Evolutionary conservation across 92 coral and sea anemone genomes (phyloP).

Genomic region (Anthopleura xanthogrammica): DNA sequence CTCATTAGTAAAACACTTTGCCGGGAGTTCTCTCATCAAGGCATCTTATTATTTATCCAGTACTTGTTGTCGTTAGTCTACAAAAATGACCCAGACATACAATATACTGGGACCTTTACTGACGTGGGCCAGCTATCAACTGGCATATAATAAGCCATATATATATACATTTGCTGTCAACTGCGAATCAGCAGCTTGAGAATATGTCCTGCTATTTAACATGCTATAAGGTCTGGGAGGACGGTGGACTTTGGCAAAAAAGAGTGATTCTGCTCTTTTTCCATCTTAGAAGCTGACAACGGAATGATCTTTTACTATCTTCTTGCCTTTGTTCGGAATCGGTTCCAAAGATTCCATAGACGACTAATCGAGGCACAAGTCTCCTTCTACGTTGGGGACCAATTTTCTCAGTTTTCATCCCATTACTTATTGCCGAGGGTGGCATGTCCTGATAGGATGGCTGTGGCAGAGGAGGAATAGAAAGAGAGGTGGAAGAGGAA

Average conservation of each 20-base stretch:
- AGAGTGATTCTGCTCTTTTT: too few relatives aligned
- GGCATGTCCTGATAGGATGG: neutral
- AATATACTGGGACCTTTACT: neutral
- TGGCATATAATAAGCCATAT: neutral
- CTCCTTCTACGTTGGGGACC: neutral
- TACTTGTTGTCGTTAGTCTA: neutral
- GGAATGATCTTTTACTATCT: too few relatives aligned
- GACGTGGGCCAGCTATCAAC: neutral
- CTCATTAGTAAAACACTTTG: neutral
- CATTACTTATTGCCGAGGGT: neutral
- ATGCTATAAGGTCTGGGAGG: too few relatives aligned
- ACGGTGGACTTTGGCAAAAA: too few relatives aligned
- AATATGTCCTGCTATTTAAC: too few relatives aligned
- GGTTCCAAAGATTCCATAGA: too few relatives aligned
- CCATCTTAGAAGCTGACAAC: too few relatives aligned
- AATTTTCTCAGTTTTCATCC: neutral
- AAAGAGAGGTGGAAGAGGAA: neutral
- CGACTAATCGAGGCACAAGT: neutral
- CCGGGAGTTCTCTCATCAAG: neutral
- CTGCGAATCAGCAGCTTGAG: too few relatives aligned
- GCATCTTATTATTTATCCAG: neutral
- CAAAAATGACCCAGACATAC: neutral
- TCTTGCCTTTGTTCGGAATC: too few relatives aligned
- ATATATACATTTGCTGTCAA: too few relatives aligned
- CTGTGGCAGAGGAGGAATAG: neutral